Evolutionary conservation across 2,797 vertebrate species (phyloP).

Genomic region (Leptodactylus fallax): DNA sequence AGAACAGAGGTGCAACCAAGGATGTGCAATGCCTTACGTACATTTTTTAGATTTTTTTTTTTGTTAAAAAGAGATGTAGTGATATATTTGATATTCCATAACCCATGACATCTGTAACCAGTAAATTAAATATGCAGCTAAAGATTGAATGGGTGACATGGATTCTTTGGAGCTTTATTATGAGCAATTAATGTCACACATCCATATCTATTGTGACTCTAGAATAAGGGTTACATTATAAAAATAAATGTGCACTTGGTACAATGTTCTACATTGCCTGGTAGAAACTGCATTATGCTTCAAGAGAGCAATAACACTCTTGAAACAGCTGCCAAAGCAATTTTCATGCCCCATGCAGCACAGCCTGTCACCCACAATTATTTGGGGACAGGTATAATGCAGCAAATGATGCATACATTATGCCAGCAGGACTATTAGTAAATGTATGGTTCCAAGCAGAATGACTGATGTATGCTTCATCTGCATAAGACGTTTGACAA

Average conservation of each 20-base stretch:
- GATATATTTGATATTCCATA: background rate
- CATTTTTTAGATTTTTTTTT: no score
- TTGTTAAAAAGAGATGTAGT: no score
- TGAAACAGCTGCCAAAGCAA: slow-evolving; percentile 38
- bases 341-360: slow-evolving; percentile 41
- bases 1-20: background rate
- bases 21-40: background rate
- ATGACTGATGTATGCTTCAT: slow-evolving; percentile 1
- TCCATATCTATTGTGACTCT: background rate
- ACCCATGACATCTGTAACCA: background rate
- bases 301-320: slow-evolving; percentile 25
- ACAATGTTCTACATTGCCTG: background rate
- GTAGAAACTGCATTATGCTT: slow-evolving; percentile 12
- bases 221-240: slow-evolving; percentile 1
- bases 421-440: slow-evolving; percentile 35
- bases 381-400: slow-evolving; percentile 45
- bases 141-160: background rate
- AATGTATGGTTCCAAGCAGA: slow-evolving; percentile 4
- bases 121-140: background rate
- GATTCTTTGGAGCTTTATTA: background rate
- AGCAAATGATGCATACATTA: slow-evolving; percentile 51
- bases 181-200: background rate
- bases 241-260: background rate
- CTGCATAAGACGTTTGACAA: background rate
- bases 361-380: slow-evolving; percentile 46